Evolutionary conservation across 2,888 invertebrate species (phyloP), one percentile per base, ranked within the genome.

Genomic region (Acleris emargana): DNA sequence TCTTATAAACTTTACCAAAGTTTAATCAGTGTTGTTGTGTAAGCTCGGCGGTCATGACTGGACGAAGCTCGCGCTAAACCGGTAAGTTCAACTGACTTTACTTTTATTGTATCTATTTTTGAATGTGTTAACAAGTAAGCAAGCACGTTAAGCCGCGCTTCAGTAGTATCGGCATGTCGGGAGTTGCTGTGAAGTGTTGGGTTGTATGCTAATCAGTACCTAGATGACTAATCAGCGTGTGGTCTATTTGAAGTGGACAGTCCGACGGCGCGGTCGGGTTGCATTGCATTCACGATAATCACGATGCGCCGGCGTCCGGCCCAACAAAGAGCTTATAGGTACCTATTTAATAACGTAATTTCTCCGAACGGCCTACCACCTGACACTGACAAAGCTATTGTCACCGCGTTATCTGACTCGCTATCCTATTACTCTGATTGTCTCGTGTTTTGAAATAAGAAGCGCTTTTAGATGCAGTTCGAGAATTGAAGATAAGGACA

Each of bases 61-160:
- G 81, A 80, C 84, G 79, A 83, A 84, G 83, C 84, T 81, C 84
- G 82, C 81, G 77, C 77, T 89, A 87, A 91, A 91, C 89, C 88
- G 90, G 90, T 90, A 90, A 89, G 91, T 89, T 78, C 85, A 86
- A 87, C 82, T 80, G 77, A 84, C 79, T 79, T 82, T 85, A 84
- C 83, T 84, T 84, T 82, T 81, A 79, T 81, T 62, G 76, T 81
- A 62, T 58, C 25, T 58, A 68, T 72, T 67, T 77, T 78, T 75
- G 68, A 77, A 77, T 72, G 68, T 68, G 57, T 62, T 62, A 57
- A 49, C 25, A 52, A 51, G 53, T 64, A 20, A 53, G 47, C 43
- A 52, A 58, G 58, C 43, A 63, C 20, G 57, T 25, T 25, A 25
- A 25, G 25, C 13, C 16, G 52, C 51, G 57, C 25, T 63, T 25